These are phyloP conservation scores for Platycercus adscitus DNA, from an alignment of 2,113 vertebrate genomes.

Conservation along the genomic window DNA sequence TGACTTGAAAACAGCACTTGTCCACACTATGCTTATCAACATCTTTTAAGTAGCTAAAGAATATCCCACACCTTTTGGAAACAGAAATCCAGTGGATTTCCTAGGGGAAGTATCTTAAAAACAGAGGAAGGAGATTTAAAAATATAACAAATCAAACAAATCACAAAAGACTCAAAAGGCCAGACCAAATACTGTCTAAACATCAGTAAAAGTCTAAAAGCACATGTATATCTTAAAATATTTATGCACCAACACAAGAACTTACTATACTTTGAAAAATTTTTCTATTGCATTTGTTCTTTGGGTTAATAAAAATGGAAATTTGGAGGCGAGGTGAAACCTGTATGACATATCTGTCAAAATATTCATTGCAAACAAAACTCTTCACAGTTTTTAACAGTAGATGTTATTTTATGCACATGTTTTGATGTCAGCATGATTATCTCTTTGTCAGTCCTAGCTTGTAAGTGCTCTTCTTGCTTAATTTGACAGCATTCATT, in stretches of 20 bases:
- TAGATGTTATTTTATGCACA: constrained; percentile 22
- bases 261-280: neutral
- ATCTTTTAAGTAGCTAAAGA: neutral
- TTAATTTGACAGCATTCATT: constrained; percentile 35
- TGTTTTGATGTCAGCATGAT: constrained; percentile 48
- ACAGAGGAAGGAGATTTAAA: neutral
- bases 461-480: neutral
- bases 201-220: neutral
- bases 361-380: constrained; percentile 60
- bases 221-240: neutral
- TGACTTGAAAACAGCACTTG: neutral
- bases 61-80: neutral
- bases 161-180: neutral
- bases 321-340: constrained; percentile 39
- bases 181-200: neutral
- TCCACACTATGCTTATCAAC: neutral
- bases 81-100: neutral
- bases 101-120: neutral
- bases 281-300: neutral
- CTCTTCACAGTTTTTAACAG: constrained; percentile 6
- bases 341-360: constrained; percentile 35
- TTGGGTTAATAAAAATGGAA: constrained; percentile 25
- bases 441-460: constrained; percentile 3
- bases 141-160: neutral
- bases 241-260: neutral